These are phyloP conservation scores for Epinotia brunnichana DNA, from an alignment of 2,888 invertebrate species.

Conservation along the genomic window DNA sequence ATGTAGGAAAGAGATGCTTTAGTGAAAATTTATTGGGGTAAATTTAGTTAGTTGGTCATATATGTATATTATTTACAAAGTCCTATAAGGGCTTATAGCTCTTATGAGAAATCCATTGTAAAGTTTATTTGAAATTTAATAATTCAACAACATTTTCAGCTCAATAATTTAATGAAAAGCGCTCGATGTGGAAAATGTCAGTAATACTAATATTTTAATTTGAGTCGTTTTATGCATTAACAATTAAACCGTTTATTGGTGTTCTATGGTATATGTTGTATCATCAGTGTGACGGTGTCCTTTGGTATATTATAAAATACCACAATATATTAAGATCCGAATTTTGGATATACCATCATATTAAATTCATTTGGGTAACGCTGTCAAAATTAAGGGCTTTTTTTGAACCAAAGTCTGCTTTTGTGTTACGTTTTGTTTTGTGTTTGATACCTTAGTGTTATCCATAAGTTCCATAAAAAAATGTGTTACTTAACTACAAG, in stretches of 20 bases:
- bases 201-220: not conserved
- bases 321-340: conserved; percentile 26
- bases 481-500: no score
- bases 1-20: not conserved
- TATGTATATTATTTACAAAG: not conserved
- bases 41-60: not conserved
- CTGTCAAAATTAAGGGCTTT: no score
- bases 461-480: no score
- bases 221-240: conserved; percentile 1
- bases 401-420: no score
- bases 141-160: not conserved
- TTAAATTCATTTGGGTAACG: not conserved
- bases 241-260: not conserved
- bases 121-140: not conserved
- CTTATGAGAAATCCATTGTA: not conserved
- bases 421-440: no score
- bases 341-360: conserved; percentile 28
- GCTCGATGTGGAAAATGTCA: not conserved
- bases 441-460: no score
- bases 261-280: conserved; percentile 8
- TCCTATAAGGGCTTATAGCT: not conserved
- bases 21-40: not conserved
- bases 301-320: conserved; percentile 15
- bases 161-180: not conserved
- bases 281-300: conserved; percentile 16